These are phyloP conservation scores for Pentalonia nigronervosa DNA, from an alignment of 1,140 invertebrate genomes.

Conservation along the genomic window DNA sequence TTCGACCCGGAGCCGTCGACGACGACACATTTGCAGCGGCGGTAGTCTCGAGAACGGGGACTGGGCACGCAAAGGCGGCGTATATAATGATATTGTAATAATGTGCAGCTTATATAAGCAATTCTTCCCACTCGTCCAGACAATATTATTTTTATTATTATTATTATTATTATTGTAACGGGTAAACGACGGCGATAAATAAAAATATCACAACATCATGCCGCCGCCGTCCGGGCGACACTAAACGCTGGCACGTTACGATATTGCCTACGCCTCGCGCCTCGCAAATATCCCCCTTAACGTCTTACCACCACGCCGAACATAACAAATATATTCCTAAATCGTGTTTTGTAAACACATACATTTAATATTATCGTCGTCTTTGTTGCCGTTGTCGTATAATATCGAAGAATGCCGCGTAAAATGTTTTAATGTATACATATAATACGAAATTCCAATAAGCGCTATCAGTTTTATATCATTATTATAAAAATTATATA, in stretches of 20 bases:
- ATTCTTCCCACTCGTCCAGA: not conserved
- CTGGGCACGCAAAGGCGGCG: not conserved
- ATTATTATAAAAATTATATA: not conserved
- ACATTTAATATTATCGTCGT: not conserved
- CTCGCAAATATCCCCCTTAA: not conserved
- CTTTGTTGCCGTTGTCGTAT: not conserved
- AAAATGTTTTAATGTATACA: not conserved
- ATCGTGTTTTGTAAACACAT: not conserved
- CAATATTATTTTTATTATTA: not conserved
- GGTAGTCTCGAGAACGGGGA: not conserved
- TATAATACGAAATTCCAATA: not conserved
- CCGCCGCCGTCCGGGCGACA: not conserved
- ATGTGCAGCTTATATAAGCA: not conserved
- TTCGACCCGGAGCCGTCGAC: constrained; percentile 46
- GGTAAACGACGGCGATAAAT: not conserved
- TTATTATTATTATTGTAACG: not conserved
- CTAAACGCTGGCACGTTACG: constrained; percentile 25
- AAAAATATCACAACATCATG: constrained; percentile 1
- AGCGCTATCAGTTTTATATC: not conserved
- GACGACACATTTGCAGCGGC: not conserved
- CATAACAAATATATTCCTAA: not conserved
- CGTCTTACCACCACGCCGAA: not conserved
- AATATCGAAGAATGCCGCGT: not conserved
- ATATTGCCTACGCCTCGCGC: constrained; percentile 41
- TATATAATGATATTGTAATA: constrained; percentile 12